These are phyloP conservation scores for Nasua narica DNA, from an alignment of 2,797 vertebrate species.

Conservation along the genomic window DNA sequence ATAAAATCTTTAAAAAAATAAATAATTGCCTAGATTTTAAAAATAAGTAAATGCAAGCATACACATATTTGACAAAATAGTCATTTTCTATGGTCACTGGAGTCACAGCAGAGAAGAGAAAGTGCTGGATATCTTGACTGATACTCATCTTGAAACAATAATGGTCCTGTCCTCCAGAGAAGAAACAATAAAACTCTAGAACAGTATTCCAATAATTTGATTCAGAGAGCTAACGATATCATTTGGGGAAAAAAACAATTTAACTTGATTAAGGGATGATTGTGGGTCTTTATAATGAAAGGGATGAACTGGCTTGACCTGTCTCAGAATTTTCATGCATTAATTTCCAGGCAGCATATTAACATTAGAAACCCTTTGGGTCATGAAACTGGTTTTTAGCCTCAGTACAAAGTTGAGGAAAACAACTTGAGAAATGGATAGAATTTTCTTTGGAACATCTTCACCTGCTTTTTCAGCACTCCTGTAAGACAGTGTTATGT, in stretches of 20 bases:
- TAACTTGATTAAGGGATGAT: constrained; percentile 15
- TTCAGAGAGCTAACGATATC: not conserved
- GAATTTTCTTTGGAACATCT: not conserved
- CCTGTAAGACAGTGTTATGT: not conserved
- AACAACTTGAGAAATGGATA: not conserved
- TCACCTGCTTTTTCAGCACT: not conserved
- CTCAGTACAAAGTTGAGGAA: not conserved
- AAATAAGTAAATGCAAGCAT: not conserved
- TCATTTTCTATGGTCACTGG: not conserved
- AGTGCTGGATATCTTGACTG: not conserved
- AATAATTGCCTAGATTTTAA: not conserved
- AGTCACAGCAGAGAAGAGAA: not conserved
- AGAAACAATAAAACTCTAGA: not conserved
- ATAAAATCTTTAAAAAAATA: not conserved
- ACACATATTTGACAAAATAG: not conserved
- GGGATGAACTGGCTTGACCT: not conserved
- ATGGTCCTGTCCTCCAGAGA: not conserved
- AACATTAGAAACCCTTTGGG: not conserved
- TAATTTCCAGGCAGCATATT: constrained; percentile 7
- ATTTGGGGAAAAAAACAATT: not conserved
- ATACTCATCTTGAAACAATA: not conserved
- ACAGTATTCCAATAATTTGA: not conserved
- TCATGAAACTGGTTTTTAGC: not conserved
- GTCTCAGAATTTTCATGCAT: constrained; percentile 4
- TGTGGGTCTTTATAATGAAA: not conserved